Evolutionary conservation across 2,888 invertebrate genomes (phyloP).

Genomic region (Eremobia ochroleuca): DNA sequence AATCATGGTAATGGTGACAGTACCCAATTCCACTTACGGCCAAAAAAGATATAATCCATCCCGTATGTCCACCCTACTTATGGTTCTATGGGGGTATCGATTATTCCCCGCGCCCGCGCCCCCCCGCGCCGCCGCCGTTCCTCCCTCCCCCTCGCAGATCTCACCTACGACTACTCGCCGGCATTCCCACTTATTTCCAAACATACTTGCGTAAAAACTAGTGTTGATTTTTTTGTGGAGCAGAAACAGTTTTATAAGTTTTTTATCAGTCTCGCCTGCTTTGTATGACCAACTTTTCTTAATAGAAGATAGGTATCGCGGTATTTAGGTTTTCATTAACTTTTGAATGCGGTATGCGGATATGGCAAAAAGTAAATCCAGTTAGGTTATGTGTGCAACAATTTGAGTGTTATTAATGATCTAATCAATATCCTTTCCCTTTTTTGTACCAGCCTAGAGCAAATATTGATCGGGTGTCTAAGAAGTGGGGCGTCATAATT

Average conservation of each 20-base stretch:
- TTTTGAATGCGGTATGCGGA: constrained; percentile 37
- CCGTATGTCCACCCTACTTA: constrained; percentile 87
- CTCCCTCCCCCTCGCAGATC: constrained; percentile 69
- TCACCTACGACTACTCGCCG: constrained; percentile 69
- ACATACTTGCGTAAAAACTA: constrained; percentile 66
- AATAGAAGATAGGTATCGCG: constrained; percentile 23
- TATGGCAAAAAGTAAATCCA: constrained; percentile 9
- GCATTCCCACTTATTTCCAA: constrained; percentile 70
- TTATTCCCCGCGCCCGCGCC: constrained; percentile 76
- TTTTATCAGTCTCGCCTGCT: constrained; percentile 38
- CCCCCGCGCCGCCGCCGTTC: constrained; percentile 44
- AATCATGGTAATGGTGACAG: constrained; percentile 23
- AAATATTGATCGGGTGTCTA: constrained; percentile 21
- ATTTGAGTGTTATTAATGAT: neutral
- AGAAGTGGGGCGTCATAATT: constrained; percentile 13
- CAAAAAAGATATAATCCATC: constrained; percentile 80
- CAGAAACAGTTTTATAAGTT: constrained; percentile 45
- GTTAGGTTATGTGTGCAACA: neutral
- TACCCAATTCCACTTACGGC: constrained; percentile 72
- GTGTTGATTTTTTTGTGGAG: constrained; percentile 55
- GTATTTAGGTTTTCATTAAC: constrained; percentile 48
- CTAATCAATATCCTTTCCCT: neutral
- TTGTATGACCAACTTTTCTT: constrained; percentile 48
- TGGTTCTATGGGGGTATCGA: constrained; percentile 88
- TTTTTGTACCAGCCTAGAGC: constrained; percentile 7